phyloP scores from a whole-genome alignment of 2,113 vertebrate species.

The Podarcis raffonei region DNA sequence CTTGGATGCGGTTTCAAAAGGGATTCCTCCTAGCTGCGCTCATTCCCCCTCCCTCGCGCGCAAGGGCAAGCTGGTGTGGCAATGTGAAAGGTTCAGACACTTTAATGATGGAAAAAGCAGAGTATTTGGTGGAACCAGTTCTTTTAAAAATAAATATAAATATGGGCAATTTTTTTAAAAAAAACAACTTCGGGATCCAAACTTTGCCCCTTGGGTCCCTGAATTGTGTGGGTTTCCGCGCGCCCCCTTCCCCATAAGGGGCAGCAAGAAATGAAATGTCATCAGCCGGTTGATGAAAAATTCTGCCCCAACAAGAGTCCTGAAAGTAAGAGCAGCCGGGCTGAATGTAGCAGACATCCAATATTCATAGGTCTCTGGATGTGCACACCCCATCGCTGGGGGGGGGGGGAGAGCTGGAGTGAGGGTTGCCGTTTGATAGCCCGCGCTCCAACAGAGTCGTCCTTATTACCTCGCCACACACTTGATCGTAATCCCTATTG shows the following conservation, averaged over 20 bases:
- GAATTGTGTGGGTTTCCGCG: not conserved
- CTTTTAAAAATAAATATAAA: not conserved
- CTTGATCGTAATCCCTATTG: not conserved
- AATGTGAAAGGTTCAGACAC: no score
- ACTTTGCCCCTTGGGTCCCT: not conserved
- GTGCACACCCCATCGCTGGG: not conserved
- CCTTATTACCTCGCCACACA: not conserved
- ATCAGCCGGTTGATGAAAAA: no score
- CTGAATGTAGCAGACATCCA: not conserved
- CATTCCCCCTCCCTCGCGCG: not conserved
- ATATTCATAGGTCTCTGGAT: not conserved
- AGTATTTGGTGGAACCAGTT: no score
- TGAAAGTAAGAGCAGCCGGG: not conserved
- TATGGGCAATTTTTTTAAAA: no score
- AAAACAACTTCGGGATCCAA: no score
- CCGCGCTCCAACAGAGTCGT: no score
- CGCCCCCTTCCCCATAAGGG: not conserved
- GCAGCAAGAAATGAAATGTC: no score
- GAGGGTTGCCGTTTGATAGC: not conserved
- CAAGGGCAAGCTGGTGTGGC: not conserved
- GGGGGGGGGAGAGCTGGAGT: not conserved
- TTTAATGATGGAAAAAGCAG: not conserved
- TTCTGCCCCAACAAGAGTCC: not conserved
- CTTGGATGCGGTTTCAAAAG: slow-evolving; percentile 28
- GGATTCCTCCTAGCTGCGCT: slow-evolving; percentile 47